phyloP scores from a whole-genome alignment of 1,140 invertebrate genomes.

The Diabrotica undecimpunctata region DNA sequence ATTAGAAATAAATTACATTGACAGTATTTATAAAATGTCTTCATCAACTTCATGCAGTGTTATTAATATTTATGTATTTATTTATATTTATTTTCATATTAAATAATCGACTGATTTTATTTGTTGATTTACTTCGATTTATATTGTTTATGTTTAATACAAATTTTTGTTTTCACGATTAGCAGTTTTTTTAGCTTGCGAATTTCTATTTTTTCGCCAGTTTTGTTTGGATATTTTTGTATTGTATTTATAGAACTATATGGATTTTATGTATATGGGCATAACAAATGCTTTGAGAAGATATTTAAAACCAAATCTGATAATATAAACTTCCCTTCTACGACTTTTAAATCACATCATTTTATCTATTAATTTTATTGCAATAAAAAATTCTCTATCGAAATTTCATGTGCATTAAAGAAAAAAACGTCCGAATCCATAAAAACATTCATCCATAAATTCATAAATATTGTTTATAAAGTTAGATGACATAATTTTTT shows the following conservation, averaged over 20 bases:
- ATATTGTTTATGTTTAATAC: conserved; percentile 3
- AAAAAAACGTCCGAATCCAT: too few species aligned
- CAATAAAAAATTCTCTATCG: too few species aligned
- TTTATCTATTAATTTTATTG: too few species aligned
- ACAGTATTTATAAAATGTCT: too few species aligned
- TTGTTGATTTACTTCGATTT: conserved; percentile 12
- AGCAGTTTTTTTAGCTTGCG: not conserved
- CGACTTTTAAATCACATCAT: too few species aligned
- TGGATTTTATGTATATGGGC: conserved; percentile 15
- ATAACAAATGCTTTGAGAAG: conserved; percentile 4
- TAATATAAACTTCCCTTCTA: not conserved
- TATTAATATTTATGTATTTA: too few species aligned
- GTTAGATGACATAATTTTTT: too few species aligned
- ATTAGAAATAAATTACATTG: too few species aligned
- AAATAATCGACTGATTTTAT: conserved; percentile 15
- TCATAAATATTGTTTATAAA: too few species aligned
- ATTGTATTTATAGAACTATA: conserved; percentile 14
- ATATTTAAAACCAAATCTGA: conserved; percentile 3
- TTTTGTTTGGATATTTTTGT: conserved; percentile 12
- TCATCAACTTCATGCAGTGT: too few species aligned
- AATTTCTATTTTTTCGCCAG: not conserved
- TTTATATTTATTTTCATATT: conserved; percentile 15
- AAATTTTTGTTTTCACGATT: too few species aligned
- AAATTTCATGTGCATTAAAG: not conserved
- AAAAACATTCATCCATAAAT: too few species aligned